Percentiles rank a stretch among this genome's conserved stretches.
Evolutionary conservation across 2,113 vertebrate species (phyloP).

Genomic region (Rhipidura dahli): DNA sequence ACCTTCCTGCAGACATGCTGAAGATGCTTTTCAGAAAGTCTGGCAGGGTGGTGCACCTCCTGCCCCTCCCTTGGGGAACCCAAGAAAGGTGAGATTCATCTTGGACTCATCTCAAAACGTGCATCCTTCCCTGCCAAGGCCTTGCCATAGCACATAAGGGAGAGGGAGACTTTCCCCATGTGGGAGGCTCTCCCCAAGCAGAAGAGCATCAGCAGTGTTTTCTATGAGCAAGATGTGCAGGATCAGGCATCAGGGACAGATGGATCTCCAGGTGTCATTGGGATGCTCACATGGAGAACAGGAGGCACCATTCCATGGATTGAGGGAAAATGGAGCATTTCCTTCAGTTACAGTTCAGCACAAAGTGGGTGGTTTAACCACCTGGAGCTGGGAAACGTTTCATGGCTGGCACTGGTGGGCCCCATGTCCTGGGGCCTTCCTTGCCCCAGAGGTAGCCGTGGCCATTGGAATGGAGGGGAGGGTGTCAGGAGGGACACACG

Average conservation of each 20-base stretch:
- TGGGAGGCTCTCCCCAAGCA: not conserved
- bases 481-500: not conserved
- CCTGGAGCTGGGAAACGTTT: rapidly evolving
- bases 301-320: rapidly evolving
- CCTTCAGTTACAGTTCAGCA: not conserved
- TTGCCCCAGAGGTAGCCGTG: not conserved
- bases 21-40: not conserved
- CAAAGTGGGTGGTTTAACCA: not conserved
- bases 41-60: not conserved
- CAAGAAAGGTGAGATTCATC: not conserved
- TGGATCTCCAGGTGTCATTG: not conserved
- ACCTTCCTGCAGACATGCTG: not conserved
- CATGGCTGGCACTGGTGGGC: not conserved
- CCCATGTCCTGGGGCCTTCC: not conserved
- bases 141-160: not conserved
- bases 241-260: not conserved
- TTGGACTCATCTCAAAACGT: not conserved
- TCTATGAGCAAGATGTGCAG: not conserved
- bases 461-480: rapidly evolving
- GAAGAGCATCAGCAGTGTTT: not conserved
- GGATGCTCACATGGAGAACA: not conserved
- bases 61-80: not conserved
- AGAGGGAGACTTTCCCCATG: not conserved
- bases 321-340: not conserved
- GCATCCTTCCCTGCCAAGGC: not conserved